Base-by-base conservation (phyloP, 2,797 vertebrate species). In the Sciurus carolinensis region DNA sequence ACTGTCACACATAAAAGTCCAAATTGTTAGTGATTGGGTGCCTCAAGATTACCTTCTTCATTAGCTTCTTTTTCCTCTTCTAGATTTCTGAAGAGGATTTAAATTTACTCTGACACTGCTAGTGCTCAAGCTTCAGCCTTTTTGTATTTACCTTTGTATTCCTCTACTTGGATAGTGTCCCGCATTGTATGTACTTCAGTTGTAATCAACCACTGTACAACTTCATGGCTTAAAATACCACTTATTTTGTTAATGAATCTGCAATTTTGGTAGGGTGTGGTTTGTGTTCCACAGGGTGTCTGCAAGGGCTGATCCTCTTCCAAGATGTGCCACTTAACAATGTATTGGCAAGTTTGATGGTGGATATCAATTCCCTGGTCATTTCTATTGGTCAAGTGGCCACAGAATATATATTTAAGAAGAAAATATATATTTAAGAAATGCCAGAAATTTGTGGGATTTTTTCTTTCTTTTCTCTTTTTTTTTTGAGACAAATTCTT, bases 121-220 rank as follows among this genome's bases (percentile, higher is more conserved):
- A 22, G 57, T 67, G 24, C 57, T 86, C 57, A 81, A 73, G 26
- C 15, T 50, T 84, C 11, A 64, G 20, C 30, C 14, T 57, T 67
- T 75, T 84, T 75, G 28, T 62, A 54, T 92, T 86, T 77, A 77
- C 52, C 52, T 71, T 85, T 93, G 44, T 67, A n/a, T 4, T 62
- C 20, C 33, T 54, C 33, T 54, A 18, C 17, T 86, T 93, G 33
- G 72, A 47, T 36, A 59, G 15, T 50, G 6, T 11, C 33, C 26
- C 47, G 75, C 24, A 18, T 81, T 90, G 26, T 36, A 18, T 83
- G 44, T 77, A 44, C 42, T 71, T 54, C 20, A 71, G 52, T 2
- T 5, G 14, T 36, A 89, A 54, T 24, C 18, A 50, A 69, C 14
- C 14, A 28, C 50, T 67, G 7, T 62, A 79, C 85, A 85, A 59